Base-by-base conservation (phyloP, 2,888 invertebrate genomes). In the Mythimna vitellina region DNA sequence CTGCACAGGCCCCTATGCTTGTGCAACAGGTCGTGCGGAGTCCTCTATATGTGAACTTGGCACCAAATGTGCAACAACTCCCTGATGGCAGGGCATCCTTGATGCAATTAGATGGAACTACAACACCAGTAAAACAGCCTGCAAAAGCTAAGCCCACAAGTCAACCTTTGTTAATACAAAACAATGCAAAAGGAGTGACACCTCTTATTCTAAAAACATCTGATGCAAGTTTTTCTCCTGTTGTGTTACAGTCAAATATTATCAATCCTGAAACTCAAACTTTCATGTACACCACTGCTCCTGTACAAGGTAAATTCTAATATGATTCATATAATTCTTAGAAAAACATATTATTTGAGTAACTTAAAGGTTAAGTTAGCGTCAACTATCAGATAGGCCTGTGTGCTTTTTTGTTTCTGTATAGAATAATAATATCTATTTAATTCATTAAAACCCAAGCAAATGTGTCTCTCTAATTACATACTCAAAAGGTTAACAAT, bases 201-300 rank as follows among this genome's bases (percentile, higher is more conserved):
- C 96, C 96, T 12, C 87, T 96, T 49, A 92, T 96, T 69, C 80
- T 96, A 54, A 96, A 96, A 89, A 95, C 89, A 22, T 84, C 93
- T 38, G 96, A 96, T 91, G 83, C 93, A n/a, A 95, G 91, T 82
- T 95, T 96, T 79, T 94, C 96, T 63, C 97, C 97, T 86, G 96
- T 98, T 56, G 96, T 98, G 65, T 92, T 98, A 65, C 97, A 97
- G 89, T 96, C 97, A 5, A 97, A 97, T 92, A 92, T 97, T 72
- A 93, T 97, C 17, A 96, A 96, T 87, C 90, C 96, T 17, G 96
- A 94, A 66, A 91, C 93, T 35, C 96, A 93, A 83, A 96, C 96
- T n/a, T 86, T 96, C 64, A 93, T 96, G 94, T 96, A 96, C 73
- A 95, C 96, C 4, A 95, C 89, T 89, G 93, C 95, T 54, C 94